A percentile compares a stretch with the other conserved stretches of the same genome.
phyloP scores from a whole-genome alignment of 2,113 vertebrate genomes.

The Corynorhinus townsendii region DNA sequence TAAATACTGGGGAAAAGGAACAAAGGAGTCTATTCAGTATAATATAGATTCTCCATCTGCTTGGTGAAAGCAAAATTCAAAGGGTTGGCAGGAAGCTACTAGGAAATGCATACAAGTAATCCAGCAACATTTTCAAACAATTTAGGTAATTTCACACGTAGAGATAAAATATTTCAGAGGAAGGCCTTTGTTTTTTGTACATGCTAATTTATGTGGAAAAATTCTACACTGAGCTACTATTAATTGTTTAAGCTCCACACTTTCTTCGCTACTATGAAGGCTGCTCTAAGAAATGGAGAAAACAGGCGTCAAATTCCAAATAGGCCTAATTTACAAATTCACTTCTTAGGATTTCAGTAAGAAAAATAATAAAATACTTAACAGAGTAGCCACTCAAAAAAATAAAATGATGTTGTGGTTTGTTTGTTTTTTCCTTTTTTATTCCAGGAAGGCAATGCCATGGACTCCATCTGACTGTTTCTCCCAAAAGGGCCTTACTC shows the following conservation, averaged over 20 bases:
- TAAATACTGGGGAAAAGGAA: neutral
- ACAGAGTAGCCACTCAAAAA: neutral
- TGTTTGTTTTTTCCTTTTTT: neutral
- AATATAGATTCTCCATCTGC: neutral
- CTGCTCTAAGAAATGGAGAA: neutral
- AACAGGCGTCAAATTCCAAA: neutral
- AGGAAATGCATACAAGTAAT: neutral
- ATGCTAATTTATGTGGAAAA: neutral
- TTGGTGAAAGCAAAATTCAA: neutral
- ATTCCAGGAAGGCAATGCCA: neutral
- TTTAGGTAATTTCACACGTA: neutral
- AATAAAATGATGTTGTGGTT: neutral
- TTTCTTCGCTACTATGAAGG: neutral
- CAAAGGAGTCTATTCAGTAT: neutral
- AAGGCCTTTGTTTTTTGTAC: neutral
- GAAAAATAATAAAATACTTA: neutral
- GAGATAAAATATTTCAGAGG: neutral
- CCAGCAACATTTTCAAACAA: neutral
- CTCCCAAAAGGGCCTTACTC: neutral
- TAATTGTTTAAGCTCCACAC: neutral
- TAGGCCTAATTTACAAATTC: neutral
- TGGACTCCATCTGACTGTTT: neutral
- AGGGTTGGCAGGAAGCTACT: neutral
- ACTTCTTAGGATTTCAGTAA: neutral
- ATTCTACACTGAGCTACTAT: neutral